Evolutionary conservation across 2,113 vertebrate species (phyloP).

Genomic region (Neopipo cinnamomea): DNA sequence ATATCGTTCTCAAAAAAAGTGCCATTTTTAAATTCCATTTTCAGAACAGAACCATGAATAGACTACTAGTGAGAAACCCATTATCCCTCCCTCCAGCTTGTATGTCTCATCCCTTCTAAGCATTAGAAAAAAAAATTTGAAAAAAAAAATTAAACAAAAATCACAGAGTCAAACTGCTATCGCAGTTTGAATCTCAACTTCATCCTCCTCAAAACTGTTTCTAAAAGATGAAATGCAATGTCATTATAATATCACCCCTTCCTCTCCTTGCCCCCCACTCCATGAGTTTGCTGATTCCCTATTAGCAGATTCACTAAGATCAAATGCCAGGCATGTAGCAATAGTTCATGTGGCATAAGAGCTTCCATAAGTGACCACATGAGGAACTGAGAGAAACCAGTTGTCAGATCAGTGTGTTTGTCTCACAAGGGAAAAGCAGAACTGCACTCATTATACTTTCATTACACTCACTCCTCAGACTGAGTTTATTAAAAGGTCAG

Average conservation of each 20-base stretch:
- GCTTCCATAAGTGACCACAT: not conserved
- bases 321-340: not conserved
- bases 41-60: constrained; percentile 18
- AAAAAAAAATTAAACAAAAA: not conserved
- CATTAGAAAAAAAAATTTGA: not conserved
- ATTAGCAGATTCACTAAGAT: not conserved
- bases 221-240: not conserved
- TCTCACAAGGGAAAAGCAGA: not conserved
- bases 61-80: not conserved
- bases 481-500: not conserved
- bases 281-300: not conserved
- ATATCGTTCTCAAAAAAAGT: not conserved
- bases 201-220: not conserved
- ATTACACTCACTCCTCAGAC: not conserved
- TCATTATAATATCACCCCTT: not conserved
- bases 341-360: not conserved
- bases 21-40: not conserved
- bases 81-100: not conserved
- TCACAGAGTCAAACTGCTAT: not conserved
- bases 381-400: not conserved
- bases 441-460: not conserved
- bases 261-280: not conserved
- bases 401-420: not conserved
- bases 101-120: not conserved
- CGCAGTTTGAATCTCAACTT: not conserved